phyloP scores from a whole-genome alignment of 2,888 invertebrate genomes.

The Argyra leucocephala region DNA sequence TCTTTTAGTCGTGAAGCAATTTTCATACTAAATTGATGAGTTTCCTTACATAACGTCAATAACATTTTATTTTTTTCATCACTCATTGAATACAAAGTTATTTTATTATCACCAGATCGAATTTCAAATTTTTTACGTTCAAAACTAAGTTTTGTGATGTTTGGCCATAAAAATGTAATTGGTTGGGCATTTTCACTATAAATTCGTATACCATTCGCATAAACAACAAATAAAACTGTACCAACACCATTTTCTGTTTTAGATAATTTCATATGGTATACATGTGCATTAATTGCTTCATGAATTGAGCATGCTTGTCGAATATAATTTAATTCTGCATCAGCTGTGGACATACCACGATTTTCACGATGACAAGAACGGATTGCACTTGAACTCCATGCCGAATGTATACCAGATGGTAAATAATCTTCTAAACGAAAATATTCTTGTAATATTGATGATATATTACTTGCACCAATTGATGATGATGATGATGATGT shows the following conservation, averaged over 20 bases:
- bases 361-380: slow-evolving; percentile 76
- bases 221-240: slow-evolving; percentile 80
- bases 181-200: slow-evolving; percentile 61
- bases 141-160: slow-evolving; percentile 89
- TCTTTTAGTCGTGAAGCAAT: slow-evolving; percentile 77
- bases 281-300: slow-evolving; percentile 83
- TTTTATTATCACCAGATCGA: slow-evolving; percentile 76
- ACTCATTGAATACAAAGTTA: slow-evolving; percentile 80
- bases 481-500: slow-evolving; percentile 15
- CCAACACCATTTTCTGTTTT: slow-evolving; percentile 67
- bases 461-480: slow-evolving; percentile 18
- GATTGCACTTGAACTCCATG: slow-evolving; percentile 47
- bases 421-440: slow-evolving; percentile 82
- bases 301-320: slow-evolving; percentile 74
- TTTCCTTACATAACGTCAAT: slow-evolving; percentile 76
- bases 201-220: slow-evolving; percentile 84
- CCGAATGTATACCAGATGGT: slow-evolving; percentile 55
- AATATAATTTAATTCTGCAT: slow-evolving; percentile 82
- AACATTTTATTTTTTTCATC: slow-evolving; percentile 91
- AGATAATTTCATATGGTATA: slow-evolving; percentile 67
- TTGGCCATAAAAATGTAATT: slow-evolving; percentile 87
- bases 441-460: slow-evolving; percentile 40
- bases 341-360: slow-evolving; percentile 62
- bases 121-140: slow-evolving; percentile 97
- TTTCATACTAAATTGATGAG: slow-evolving; percentile 93